These are phyloP conservation scores for Luperina nickerlii DNA, from an alignment of 2,888 invertebrate species.

Conservation along the genomic window DNA sequence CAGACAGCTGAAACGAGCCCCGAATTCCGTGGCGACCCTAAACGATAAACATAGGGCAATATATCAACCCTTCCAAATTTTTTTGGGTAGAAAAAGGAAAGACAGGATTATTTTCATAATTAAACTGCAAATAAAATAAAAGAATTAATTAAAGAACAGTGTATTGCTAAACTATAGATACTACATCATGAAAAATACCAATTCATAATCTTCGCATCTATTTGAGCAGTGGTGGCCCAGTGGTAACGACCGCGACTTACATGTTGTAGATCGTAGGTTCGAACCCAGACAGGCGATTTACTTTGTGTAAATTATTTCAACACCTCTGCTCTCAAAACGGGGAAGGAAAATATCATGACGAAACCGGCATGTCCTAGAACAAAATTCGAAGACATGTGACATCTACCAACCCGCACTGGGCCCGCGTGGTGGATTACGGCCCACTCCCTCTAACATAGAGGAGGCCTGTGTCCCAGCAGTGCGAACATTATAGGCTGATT, in stretches of 20 bases:
- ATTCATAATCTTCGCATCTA: not conserved
- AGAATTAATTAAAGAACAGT: not conserved
- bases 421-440: not conserved
- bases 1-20: slow-evolving; percentile 14
- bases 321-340: not conserved
- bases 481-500: too few relatives aligned
- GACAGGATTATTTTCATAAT: not conserved
- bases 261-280: not conserved
- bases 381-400: not conserved
- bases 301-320: not conserved
- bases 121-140: not conserved
- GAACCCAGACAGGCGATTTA: not conserved
- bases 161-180: not conserved
- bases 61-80: slow-evolving; percentile 25
- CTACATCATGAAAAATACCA: not conserved
- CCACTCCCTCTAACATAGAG: not conserved
- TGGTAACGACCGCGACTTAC: too few relatives aligned
- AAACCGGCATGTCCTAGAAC: not conserved
- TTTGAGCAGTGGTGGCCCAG: not conserved
- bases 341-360: not conserved
- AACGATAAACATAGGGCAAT: slow-evolving; percentile 41
- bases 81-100: not conserved
- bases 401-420: not conserved
- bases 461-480: too few relatives aligned
- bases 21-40: slow-evolving; percentile 27